These are phyloP conservation scores for Microchirus variegatus DNA, from an alignment of 2,797 vertebrate species.

Conservation along the genomic window DNA sequence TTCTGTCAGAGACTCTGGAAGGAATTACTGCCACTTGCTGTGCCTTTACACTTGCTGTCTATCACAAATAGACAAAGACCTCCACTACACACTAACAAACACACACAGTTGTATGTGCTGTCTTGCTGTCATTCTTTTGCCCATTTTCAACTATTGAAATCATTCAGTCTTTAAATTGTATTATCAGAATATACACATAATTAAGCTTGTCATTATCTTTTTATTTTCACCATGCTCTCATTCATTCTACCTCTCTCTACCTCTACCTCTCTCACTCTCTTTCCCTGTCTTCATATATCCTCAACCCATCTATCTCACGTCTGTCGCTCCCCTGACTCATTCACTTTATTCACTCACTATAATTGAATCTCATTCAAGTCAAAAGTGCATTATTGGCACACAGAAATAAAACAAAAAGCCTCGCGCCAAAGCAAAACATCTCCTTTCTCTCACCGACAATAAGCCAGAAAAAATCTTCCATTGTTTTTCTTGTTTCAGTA, in stretches of 20 bases:
- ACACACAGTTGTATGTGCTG: background rate
- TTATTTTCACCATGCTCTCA: background rate
- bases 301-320: slow-evolving; percentile 23
- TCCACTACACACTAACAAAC: background rate
- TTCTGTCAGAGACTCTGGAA: too few species aligned
- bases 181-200: too few species aligned
- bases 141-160: background rate
- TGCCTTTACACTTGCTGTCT: too few species aligned
- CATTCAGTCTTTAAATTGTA: background rate
- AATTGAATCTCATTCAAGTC: slow-evolving; percentile 25
- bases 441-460: background rate
- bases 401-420: slow-evolving; percentile 5
- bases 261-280: background rate
- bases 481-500: slow-evolving; percentile 4
- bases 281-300: slow-evolving; percentile 18
- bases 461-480: background rate
- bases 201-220: background rate
- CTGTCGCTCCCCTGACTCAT: background rate
- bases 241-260: background rate
- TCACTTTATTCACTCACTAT: slow-evolving; percentile 15
- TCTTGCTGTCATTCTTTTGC: background rate
- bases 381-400: slow-evolving; percentile 22
- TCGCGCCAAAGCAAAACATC: slow-evolving; percentile 4
- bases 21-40: too few species aligned
- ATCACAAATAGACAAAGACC: background rate